Evolutionary conservation across 2,888 invertebrate species (phyloP).

Genomic region (Odontocerum albicorne): DNA sequence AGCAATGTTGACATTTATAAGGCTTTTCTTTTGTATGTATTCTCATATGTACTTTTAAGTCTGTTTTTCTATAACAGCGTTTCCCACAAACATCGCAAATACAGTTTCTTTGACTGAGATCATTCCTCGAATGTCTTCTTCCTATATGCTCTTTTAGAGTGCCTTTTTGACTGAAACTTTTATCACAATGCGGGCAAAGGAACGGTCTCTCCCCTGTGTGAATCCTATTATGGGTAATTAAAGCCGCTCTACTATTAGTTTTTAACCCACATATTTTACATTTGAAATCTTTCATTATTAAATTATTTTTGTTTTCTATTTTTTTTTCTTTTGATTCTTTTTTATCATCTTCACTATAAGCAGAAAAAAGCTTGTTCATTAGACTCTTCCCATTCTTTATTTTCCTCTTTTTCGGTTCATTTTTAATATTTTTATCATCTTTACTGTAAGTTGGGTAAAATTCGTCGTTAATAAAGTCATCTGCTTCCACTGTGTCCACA

Average conservation of each 20-base stretch:
- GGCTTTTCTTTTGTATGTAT: slow-evolving; percentile 52
- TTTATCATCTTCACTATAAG: too few species aligned
- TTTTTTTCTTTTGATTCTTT: not conserved
- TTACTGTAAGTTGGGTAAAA: not conserved
- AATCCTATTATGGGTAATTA: slow-evolving; percentile 20
- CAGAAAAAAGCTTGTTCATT: too few species aligned
- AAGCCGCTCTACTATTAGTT: slow-evolving; percentile 13
- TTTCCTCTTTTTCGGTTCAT: too few species aligned
- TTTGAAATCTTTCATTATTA: not conserved
- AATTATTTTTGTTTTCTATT: slow-evolving; percentile 1
- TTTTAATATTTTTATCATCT: too few species aligned
- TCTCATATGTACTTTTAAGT: slow-evolving; percentile 48
- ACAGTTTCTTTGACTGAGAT: slow-evolving; percentile 6
- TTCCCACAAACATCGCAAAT: slow-evolving; percentile 51
- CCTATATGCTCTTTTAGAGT: slow-evolving; percentile 23
- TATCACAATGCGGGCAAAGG: slow-evolving; percentile 16
- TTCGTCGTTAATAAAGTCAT: not conserved
- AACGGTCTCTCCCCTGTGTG: slow-evolving; percentile 27
- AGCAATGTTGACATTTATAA: slow-evolving; percentile 45
- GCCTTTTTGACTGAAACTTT: slow-evolving; percentile 15
- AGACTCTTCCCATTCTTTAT: too few species aligned
- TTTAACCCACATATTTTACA: slow-evolving; percentile 3
- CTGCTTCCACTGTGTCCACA: not conserved
- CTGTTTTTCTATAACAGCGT: slow-evolving; percentile 45
- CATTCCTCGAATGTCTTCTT: slow-evolving; percentile 6